Evolutionary conservation across 2,888 invertebrate genomes (phyloP).

Genomic region (Chymomyza caudatula): DNA sequence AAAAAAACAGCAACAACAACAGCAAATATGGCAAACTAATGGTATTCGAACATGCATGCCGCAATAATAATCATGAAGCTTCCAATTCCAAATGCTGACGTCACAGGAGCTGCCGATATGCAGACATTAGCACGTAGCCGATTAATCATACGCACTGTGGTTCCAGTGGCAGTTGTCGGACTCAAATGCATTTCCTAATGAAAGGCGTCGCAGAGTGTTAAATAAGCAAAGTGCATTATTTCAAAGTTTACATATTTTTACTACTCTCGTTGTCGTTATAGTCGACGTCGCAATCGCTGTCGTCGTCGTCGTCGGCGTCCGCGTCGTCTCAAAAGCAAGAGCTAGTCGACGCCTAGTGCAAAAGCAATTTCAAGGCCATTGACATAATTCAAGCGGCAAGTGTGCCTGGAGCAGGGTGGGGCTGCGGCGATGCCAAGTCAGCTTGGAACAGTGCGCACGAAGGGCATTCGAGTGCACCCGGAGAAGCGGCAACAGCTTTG

Average conservation of each 20-base stretch:
- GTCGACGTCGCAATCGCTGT: slow-evolving; percentile 24
- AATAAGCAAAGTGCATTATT: slow-evolving; percentile 36
- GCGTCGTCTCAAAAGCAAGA: background rate
- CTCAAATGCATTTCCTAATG: slow-evolving; percentile 52
- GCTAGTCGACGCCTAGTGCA: slow-evolving; percentile 50
- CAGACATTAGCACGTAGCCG: slow-evolving; percentile 6
- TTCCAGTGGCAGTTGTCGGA: too few species aligned
- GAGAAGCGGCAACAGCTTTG: slow-evolving; percentile 33
- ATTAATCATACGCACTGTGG: slow-evolving; percentile 49
- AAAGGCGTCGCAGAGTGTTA: background rate
- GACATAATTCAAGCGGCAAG: slow-evolving; percentile 61
- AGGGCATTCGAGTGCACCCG: slow-evolving; percentile 56
- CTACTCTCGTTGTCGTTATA: slow-evolving; percentile 41
- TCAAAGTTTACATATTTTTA: slow-evolving; percentile 11
- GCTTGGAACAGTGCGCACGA: slow-evolving; percentile 19
- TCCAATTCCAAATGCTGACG: background rate
- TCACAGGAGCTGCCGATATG: background rate
- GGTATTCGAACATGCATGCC: slow-evolving; percentile 24
- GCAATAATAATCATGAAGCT: slow-evolving; percentile 1
- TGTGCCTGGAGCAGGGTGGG: background rate
- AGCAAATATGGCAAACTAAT: slow-evolving; percentile 23
- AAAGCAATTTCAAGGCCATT: slow-evolving; percentile 72
- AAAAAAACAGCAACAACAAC: background rate
- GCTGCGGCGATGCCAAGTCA: background rate
- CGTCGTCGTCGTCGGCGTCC: background rate